Percentiles rank a stretch among this genome's conserved stretches.
Evolutionary conservation across 1,140 invertebrate genomes (phyloP).

Genomic region (Drosophila sechellia): DNA sequence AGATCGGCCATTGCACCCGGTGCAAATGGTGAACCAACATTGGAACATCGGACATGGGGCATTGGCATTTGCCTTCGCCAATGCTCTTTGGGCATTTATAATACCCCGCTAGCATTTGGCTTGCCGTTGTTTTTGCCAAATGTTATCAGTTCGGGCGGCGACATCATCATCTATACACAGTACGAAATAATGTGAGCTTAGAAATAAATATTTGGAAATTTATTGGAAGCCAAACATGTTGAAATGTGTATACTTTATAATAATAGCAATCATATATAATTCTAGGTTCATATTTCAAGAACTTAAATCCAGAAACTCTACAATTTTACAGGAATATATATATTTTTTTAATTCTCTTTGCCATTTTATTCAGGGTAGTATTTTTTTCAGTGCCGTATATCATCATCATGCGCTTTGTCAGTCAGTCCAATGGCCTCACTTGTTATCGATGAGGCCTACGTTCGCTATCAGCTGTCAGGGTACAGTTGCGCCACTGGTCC

Average conservation of each 20-base stretch:
- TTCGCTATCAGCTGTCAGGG: slow-evolving; percentile 53
- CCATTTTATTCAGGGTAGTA: no score
- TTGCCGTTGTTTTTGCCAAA: slow-evolving; percentile 73
- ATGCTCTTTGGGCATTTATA: slow-evolving; percentile 81
- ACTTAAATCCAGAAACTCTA: no score
- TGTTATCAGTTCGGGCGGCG: slow-evolving; percentile 66
- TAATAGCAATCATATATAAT: no score
- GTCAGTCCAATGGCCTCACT: slow-evolving; percentile 63
- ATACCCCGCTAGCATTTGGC: slow-evolving; percentile 67
- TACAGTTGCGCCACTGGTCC: slow-evolving; percentile 54
- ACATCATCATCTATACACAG: slow-evolving; percentile 37
- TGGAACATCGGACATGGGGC: slow-evolving; percentile 48
- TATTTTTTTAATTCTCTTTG: no score
- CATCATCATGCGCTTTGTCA: slow-evolving; percentile 27
- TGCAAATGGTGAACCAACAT: slow-evolving; percentile 38
- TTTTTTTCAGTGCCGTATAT: slow-evolving; percentile 14
- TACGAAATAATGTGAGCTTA: not conserved
- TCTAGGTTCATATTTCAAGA: no score
- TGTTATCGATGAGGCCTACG: slow-evolving; percentile 73
- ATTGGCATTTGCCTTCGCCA: slow-evolving; percentile 47
- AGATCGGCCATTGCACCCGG: slow-evolving; percentile 57
- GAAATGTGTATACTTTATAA: no score
- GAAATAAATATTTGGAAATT: not conserved
- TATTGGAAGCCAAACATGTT: no score
- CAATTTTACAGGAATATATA: no score